phyloP scores from a whole-genome alignment of 2,888 invertebrate species.

The Erebia aethiops region DNA sequence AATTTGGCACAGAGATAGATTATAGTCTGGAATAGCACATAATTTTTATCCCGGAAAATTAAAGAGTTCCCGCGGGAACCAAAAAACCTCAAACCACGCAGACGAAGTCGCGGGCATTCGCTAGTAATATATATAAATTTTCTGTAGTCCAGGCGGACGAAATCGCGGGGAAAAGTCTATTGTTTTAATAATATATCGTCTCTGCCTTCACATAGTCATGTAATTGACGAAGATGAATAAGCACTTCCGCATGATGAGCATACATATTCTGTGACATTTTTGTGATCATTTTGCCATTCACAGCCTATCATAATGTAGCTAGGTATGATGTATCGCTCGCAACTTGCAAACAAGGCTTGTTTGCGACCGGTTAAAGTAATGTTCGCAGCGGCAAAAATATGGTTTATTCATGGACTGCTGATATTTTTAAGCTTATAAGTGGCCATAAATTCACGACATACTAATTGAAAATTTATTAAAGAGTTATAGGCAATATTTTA shows the following conservation, averaged over 20 bases:
- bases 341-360: background rate
- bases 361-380: slow-evolving; percentile 8
- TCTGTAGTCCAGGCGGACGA: no score
- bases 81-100: no score
- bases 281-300: slow-evolving; percentile 6
- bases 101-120: no score
- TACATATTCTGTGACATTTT: background rate
- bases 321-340: slow-evolving; percentile 1
- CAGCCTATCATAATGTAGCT: slow-evolving; percentile 2
- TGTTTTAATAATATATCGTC: background rate
- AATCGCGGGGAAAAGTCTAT: no score
- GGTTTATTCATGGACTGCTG: background rate
- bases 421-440: background rate
- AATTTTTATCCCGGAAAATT: no score
- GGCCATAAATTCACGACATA: slow-evolving; percentile 6
- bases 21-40: no score
- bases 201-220: background rate
- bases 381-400: background rate
- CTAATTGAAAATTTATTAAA: no score
- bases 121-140: no score
- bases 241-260: slow-evolving; percentile 3
- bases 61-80: no score
- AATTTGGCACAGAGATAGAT: no score
- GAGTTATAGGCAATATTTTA: no score
- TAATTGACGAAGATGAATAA: slow-evolving; percentile 4